Evolutionary conservation across 2,888 invertebrate genomes (phyloP).

Genomic region (Drosophila koepferae): DNA sequence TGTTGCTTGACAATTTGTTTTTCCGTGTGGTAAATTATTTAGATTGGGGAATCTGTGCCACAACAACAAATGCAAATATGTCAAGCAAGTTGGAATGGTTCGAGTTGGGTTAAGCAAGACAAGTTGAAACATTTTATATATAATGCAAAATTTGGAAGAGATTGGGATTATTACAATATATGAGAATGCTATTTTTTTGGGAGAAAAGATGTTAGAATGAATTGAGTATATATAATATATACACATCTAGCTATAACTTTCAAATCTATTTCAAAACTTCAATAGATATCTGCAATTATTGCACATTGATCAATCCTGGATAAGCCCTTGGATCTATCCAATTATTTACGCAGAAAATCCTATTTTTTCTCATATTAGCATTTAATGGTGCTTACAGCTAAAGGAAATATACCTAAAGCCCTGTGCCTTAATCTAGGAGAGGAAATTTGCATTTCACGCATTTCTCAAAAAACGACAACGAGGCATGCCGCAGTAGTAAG

Average conservation of each 20-base stretch:
- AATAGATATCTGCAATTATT: neutral
- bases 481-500: slow-evolving; percentile 29
- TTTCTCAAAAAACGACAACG: slow-evolving; percentile 42
- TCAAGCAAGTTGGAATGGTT: slow-evolving; percentile 7
- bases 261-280: neutral
- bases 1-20: slow-evolving; percentile 43
- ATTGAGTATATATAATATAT: too few species aligned
- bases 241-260: too few species aligned
- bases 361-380: neutral
- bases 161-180: neutral
- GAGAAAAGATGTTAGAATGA: too few species aligned
- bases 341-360: slow-evolving; percentile 3
- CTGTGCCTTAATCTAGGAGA: slow-evolving; percentile 2
- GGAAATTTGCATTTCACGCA: slow-evolving; percentile 22
- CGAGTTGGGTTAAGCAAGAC: neutral
- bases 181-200: neutral
- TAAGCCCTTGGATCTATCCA: neutral
- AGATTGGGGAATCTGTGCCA: slow-evolving; percentile 60
- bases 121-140: neutral
- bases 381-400: neutral
- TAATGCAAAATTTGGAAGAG: neutral
- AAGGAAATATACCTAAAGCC: neutral
- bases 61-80: slow-evolving; percentile 8
- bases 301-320: neutral
- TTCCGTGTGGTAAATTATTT: slow-evolving; percentile 75